Base-by-base conservation (phyloP, 2,797 vertebrate genomes). In the Halcyon badia region DNA sequence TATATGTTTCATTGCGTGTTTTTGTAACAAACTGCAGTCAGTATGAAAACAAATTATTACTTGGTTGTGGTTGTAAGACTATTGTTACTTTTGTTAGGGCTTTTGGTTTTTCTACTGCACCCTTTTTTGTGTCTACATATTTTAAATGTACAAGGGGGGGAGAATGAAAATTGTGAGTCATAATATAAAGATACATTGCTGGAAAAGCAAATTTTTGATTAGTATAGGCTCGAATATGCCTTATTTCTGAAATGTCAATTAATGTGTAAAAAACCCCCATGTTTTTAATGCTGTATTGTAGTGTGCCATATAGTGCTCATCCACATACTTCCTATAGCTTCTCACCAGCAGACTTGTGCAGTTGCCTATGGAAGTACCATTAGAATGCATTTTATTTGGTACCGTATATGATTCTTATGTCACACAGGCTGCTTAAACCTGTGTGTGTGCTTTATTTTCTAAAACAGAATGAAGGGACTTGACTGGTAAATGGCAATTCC, bases 261-360 rank as follows among this genome's bases (percentile, higher is more conserved):
- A 1, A 5, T 19, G 2, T 30, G 14, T 8, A 5, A 5, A 5
- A 35, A 26, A 54, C 18, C 37, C 37, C 37, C 9, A 6, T 3
- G 20, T 22, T 15, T 51, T 42, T 56, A 48, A 30, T 60, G 44
- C 31, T 76, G 21, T 22, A 15, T 39, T 64, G 39, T 17, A 60
- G 16, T 42, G 39, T 64, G 41, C 19, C 1, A 0, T 58, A 13
- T 14, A 39, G 39, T 57, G 8, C 30, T 91, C 3, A 1, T 26
- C 28, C 14, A 6, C 16, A 12, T 56, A 14, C 18, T 42, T 75
- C 6, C 8, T 24, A 2, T 22, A 62, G 51, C 39, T 84, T 83
- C 68, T 83, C 16, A 62, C 19, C 31, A 57, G 22, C 14, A 13
- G 57, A 85, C 14, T 16, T 69, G 18, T 80, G 30, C 31, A 19